phyloP scores from a whole-genome alignment of 2,797 vertebrate genomes.

The Pogonophryne albipinna region DNA sequence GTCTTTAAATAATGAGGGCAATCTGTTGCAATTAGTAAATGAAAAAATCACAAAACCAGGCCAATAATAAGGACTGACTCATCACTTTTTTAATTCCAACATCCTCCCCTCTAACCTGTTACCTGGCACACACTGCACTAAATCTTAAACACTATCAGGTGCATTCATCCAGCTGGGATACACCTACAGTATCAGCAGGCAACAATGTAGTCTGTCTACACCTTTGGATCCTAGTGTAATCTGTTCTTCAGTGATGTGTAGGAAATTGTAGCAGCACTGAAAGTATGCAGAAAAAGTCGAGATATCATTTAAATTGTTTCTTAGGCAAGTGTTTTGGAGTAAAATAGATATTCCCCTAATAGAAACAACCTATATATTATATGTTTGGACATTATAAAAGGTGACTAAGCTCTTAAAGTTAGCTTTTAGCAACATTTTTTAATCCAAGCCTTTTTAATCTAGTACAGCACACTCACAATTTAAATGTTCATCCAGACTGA shows the following conservation, averaged over 20 bases:
- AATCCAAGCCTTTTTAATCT: no score
- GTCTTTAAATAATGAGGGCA: slow-evolving; percentile 6
- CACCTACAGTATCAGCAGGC: slow-evolving; percentile 32
- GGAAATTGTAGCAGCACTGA: no score
- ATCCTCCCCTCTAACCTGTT: slow-evolving; percentile 43
- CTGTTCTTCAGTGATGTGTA: slow-evolving; percentile 19
- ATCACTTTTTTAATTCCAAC: slow-evolving; percentile 31
- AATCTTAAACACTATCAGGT: slow-evolving; percentile 64
- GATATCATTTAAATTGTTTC: no score
- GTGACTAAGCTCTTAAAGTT: no score
- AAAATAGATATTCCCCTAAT: no score
- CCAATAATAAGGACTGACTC: slow-evolving; percentile 4
- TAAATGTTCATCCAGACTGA: no score
- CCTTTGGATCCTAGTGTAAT: slow-evolving; percentile 20
- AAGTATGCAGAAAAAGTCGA: no score
- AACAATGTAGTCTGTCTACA: slow-evolving; percentile 10
- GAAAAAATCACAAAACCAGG: slow-evolving; percentile 11
- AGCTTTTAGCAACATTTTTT: no score
- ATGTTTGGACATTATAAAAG: no score
- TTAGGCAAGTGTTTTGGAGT: no score
- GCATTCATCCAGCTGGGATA: slow-evolving; percentile 47
- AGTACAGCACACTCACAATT: no score
- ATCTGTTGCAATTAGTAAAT: slow-evolving; percentile 7
- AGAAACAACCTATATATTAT: no score
- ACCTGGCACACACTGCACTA: slow-evolving; percentile 50